A percentile compares a stretch with the other conserved stretches of the same genome.
Evolutionary conservation across 2,113 vertebrate genomes (phyloP).

Genomic region (Neotoma lepida): DNA sequence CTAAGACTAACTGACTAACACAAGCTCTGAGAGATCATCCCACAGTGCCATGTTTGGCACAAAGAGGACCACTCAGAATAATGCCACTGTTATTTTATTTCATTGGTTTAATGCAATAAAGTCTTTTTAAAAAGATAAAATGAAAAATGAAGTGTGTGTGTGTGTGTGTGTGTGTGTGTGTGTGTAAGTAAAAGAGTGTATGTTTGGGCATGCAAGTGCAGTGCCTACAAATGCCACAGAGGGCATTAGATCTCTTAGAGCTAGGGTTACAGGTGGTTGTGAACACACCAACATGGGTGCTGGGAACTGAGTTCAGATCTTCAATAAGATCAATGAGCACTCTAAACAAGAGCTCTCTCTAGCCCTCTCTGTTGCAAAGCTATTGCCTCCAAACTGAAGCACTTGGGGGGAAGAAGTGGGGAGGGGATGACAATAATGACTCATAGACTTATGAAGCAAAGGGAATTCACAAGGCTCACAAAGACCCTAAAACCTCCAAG

Average conservation of each 20-base stretch:
- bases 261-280: neutral
- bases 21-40: neutral
- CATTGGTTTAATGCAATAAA: neutral
- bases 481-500: neutral
- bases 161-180: neutral
- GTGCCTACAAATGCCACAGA: neutral
- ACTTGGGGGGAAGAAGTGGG: neutral
- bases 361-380: neutral
- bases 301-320: neutral
- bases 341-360: neutral
- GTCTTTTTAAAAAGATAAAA: neutral
- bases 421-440: neutral
- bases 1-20: neutral
- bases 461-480: neutral
- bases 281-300: neutral
- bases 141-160: too few species aligned
- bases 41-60: neutral
- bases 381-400: neutral
- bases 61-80: neutral
- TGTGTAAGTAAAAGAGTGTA: neutral
- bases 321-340: neutral
- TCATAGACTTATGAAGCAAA: neutral
- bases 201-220: neutral
- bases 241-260: neutral
- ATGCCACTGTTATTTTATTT: neutral